These are phyloP conservation scores for Gymnosoma rotundatum DNA, from an alignment of 2,888 invertebrate species.

Conservation along the genomic window DNA sequence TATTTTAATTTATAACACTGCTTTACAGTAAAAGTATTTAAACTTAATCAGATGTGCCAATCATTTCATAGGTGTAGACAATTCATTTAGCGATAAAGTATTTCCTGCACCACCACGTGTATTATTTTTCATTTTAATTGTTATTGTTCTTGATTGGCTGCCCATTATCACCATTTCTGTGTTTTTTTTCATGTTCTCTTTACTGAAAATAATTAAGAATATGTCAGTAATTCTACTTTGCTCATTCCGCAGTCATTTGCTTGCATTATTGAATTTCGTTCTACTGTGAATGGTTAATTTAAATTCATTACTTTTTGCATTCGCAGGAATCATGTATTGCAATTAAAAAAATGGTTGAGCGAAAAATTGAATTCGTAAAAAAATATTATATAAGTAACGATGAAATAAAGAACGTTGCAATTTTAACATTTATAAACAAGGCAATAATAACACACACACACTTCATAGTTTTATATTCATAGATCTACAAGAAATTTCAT, in stretches of 20 bases:
- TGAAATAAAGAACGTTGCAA: neutral
- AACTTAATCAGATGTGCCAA: no score
- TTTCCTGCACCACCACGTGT: neutral
- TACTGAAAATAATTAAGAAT: slow-evolving; percentile 32
- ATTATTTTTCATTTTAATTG: neutral
- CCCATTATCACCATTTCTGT: neutral
- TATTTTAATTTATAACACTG: no score
- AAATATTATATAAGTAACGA: neutral
- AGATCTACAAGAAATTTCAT: neutral
- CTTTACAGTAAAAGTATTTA: no score
- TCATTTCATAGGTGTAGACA: no score
- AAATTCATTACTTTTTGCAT: slow-evolving; percentile 24
- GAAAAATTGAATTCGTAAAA: neutral
- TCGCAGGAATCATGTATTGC: neutral
- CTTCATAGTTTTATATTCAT: no score
- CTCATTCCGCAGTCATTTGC: slow-evolving; percentile 32
- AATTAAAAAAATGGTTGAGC: neutral
- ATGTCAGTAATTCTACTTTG: slow-evolving; percentile 33
- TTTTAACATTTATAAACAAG: neutral
- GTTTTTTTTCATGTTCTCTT: no score
- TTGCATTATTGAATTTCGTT: slow-evolving; percentile 38
- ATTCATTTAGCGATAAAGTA: neutral
- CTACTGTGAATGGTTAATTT: slow-evolving; percentile 23
- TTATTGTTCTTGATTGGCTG: neutral
- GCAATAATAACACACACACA: no score